Evolutionary conservation across 1,140 invertebrate species (phyloP), one percentile per base, ranked within the genome.

Genomic region (Chrysoperla carnea): DNA sequence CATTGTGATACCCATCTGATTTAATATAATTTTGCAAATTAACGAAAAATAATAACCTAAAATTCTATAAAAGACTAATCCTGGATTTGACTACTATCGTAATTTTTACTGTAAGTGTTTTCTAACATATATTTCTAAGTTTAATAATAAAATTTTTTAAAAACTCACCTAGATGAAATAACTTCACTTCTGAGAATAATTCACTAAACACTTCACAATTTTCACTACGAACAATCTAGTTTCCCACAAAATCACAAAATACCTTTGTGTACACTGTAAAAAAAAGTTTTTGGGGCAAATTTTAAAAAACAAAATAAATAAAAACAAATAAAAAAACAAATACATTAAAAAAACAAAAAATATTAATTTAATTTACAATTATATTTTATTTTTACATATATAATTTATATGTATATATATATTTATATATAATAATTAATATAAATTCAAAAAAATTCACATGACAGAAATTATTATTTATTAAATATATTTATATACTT

Each of bases 381-480:
- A 53, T 56, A 52, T 9, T 58, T 58, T 58, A 58, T 58, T 58
- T 58, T 54, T 58, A 58, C 55, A 58, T 57, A 57, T 58, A 57
- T 54, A 50, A 57, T 51, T 56, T 54, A 56, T 57, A 55, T 55
- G 53, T 55, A 55, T 23, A 23, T 23, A 23, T 23, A 23, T 23
- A 23, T 23, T 23, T 23, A 23, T 23, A 23, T 23, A 23, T 47
- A 41, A 46, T 55, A 56, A 48, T 44, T 45, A 42, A 35, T 53
- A 54, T 56, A 56, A 55, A 55, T 52, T 52, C 48, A 55, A 50
- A 23, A n/a, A 58, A 58, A 55, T 56, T 51, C 56, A 58, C 56
- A 58, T 56, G 56, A 58, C 56, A 55, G 49, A 55, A 56, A 52
- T 55, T 46, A 46, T 52, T 51, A 45, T 51, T 52, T 50, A n/a